A percentile compares a stretch with the other conserved stretches of the same genome.
Evolutionary conservation across 2,888 invertebrate genomes (phyloP).

Genomic region (Drymonia ruficornis): DNA sequence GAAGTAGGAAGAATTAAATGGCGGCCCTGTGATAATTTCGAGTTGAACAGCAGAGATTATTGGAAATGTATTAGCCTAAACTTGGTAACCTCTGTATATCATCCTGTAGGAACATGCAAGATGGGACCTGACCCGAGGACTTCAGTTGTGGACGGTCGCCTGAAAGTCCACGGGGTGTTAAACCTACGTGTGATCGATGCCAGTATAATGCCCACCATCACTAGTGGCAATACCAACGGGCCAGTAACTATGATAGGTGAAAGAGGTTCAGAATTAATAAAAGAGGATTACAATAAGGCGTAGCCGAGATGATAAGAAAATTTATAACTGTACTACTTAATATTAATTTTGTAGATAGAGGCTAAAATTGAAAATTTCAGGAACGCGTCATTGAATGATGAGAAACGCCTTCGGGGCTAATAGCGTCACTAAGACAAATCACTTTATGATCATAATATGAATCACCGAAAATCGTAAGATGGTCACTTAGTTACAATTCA

Average conservation of each 20-base stretch:
- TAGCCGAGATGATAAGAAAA: not conserved
- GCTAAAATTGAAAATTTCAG: no score
- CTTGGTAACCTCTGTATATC: slow-evolving; percentile 80
- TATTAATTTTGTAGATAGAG: no score
- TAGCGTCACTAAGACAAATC: no score
- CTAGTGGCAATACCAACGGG: slow-evolving; percentile 92
- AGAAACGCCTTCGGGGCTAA: no score
- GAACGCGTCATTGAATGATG: no score
- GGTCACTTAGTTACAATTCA: no score
- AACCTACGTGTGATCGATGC: slow-evolving; percentile 90
- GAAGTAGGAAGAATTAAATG: slow-evolving; percentile 48
- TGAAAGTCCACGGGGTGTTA: slow-evolving; percentile 86
- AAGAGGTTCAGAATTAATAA: slow-evolving; percentile 89
- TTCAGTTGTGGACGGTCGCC: slow-evolving; percentile 79
- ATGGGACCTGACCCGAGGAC: slow-evolving; percentile 77
- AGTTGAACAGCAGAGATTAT: slow-evolving; percentile 49
- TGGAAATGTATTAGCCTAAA: slow-evolving; percentile 75
- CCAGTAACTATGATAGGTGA: slow-evolving; percentile 93
- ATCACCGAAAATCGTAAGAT: no score
- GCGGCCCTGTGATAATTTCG: slow-evolving; percentile 46
- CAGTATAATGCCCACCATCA: slow-evolving; percentile 90
- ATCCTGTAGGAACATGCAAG: slow-evolving; percentile 87
- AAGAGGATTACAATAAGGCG: slow-evolving; percentile 59
- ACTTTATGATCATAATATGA: no score
- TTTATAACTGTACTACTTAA: no score